Evolutionary conservation across 2,888 invertebrate genomes (phyloP), one percentile per base, ranked within the genome.

Genomic region (Drosophila quinaria): DNA sequence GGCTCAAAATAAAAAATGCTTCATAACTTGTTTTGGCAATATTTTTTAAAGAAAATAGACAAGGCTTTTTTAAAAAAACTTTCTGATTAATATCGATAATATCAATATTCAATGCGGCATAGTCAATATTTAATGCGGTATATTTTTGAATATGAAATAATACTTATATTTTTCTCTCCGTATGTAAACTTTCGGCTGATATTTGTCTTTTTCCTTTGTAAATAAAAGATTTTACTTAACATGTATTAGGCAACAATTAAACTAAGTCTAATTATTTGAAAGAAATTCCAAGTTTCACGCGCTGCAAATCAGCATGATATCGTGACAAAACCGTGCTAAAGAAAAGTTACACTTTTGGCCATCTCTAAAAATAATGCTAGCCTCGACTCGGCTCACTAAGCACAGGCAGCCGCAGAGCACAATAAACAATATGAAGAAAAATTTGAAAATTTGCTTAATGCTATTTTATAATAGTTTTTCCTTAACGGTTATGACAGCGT

Each of bases 401-500:
- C 69, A 17, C 63, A 56, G 60, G 6, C 50, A 44, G 37, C 44
- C 50, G 60, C 54, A 31, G 54, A 46, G 66, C 11, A 52, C 37
- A 39, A 65, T 56, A 76, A 80, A 66, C 62, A 70, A 72, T 41
- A 47, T 50, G 17, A 67, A 65, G 66, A 62, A 70, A 73, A 70
- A 70, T 74, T 72, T 64, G 78, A 66, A 82, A 81, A 81, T 87
- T 86, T 73, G 73, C 67, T 65, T 80, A 80, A 86, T 83, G 74
- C 72, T 67, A 71, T 86, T 87, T 81, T 83, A 86, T 80, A 85
- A 85, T 71, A 73, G 86, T 47, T 70, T 85, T 74, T 71, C 70
- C 63, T 69, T 64, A 82, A 77, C 67, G 78, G 63, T 87, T 84
- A 84, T 83, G 80, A 73, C 70, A 74, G 52, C 55, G 58, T 37